Percentiles rank a stretch among this genome's conserved stretches.
These are phyloP conservation scores for Limnothrissa miodon DNA, from an alignment of 2,113 vertebrate genomes.

Conservation along the genomic window DNA sequence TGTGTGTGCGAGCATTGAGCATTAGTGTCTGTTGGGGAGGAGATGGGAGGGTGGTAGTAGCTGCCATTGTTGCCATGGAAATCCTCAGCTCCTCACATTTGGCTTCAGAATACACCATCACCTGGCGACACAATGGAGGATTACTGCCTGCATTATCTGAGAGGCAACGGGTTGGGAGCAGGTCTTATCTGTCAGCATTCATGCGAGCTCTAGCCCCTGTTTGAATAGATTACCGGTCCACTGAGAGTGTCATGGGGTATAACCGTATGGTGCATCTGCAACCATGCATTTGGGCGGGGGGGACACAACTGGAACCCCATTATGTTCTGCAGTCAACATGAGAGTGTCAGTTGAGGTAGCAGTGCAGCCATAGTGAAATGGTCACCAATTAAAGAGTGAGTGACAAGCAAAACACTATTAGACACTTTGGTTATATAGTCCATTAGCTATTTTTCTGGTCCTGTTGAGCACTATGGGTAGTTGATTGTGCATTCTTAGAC, in stretches of 20 bases:
- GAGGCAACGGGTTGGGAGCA: background rate
- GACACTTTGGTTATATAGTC: too few relatives aligned
- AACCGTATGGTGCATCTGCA: background rate
- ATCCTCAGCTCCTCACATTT: constrained; percentile 37
- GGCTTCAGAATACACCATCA: constrained; percentile 23
- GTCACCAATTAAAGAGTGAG: background rate
- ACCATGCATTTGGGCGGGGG: background rate
- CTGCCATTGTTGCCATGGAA: constrained; percentile 55
- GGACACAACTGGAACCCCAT: background rate
- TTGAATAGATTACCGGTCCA: background rate
- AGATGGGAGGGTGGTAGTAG: constrained; percentile 2
- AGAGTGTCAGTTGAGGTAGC: background rate
- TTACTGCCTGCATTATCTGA: constrained; percentile 11
- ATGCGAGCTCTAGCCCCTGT: background rate
- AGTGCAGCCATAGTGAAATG: background rate
- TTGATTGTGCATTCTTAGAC: too few relatives aligned
- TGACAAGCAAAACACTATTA: background rate
- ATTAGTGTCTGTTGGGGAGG: background rate
- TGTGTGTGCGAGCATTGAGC: background rate
- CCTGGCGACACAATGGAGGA: constrained; percentile 14
- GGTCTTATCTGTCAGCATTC: background rate
- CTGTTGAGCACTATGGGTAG: background rate
- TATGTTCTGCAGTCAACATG: background rate
- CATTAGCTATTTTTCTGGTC: background rate
- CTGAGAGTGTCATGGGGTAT: background rate